phyloP scores from a whole-genome alignment of 2,113 vertebrate genomes.

The Hemicordylus capensis region DNA sequence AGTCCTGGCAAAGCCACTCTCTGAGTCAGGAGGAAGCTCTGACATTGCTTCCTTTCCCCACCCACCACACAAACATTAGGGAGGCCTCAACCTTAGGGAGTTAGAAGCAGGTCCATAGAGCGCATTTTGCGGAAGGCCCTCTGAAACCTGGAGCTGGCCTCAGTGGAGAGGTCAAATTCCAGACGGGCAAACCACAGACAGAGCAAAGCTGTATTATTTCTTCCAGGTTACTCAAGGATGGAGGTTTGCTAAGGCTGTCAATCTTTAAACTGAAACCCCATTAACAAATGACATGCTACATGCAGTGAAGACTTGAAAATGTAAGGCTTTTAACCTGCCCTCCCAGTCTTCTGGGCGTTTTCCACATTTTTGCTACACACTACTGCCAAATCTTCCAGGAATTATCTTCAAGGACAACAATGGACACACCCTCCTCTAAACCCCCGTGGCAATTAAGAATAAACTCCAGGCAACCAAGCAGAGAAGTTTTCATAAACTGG shows the following conservation, averaged over 20 bases:
- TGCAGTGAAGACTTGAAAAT: conserved; percentile 39
- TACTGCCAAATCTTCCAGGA: conserved; percentile 29
- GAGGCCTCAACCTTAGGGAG: too few species aligned
- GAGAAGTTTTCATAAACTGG: background rate
- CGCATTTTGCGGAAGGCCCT: too few species aligned
- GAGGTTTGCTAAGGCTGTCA: conserved; percentile 37
- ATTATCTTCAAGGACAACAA: too few species aligned
- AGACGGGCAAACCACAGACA: conserved; percentile 34
- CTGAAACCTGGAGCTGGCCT: too few species aligned
- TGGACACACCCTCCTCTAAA: too few species aligned
- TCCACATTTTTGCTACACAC: conserved; percentile 11
- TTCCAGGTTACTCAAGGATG: conserved; percentile 33
- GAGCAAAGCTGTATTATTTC: conserved; percentile 33
- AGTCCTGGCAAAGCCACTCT: too few species aligned
- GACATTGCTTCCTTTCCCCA: too few species aligned
- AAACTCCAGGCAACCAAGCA: background rate
- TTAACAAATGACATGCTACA: conserved; percentile 45
- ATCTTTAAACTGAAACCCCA: conserved; percentile 43
- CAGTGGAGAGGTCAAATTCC: conserved; percentile 53
- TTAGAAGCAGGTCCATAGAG: too few species aligned
- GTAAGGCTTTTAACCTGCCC: conserved; percentile 40
- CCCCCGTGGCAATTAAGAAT: background rate
- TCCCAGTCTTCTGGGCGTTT: conserved; percentile 19
- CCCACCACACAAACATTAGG: too few species aligned
- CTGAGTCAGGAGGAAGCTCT: too few species aligned